Conservation (phyloP, 37 sponge, comb jelly and placozoan genomes). For the Eunapius fragilis region DNA sequence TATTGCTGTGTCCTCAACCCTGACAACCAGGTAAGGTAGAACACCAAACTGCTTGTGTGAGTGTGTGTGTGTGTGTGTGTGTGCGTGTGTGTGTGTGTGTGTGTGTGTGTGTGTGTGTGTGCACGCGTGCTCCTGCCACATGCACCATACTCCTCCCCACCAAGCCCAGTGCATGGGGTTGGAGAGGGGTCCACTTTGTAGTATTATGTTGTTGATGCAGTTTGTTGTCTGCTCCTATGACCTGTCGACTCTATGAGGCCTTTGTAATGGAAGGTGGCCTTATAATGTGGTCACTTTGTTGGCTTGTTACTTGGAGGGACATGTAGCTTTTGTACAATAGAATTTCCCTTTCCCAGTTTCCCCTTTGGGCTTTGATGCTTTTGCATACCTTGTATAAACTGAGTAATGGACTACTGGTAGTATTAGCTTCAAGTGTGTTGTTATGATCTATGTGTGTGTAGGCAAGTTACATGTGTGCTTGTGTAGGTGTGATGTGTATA, state of each 20-base stretch:
- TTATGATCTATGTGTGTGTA: background rate
- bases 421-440: background rate
- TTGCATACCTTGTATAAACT: background rate
- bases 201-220: background rate
- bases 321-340: background rate
- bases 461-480: background rate
- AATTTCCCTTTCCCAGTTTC: background rate
- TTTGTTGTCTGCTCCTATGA: background rate
- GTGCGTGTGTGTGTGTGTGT: too few species aligned
- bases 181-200: background rate
- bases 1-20: slow-evolving; percentile 84
- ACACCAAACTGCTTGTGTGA: too few species aligned
- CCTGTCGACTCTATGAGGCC: background rate
- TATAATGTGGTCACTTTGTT: background rate
- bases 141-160: background rate
- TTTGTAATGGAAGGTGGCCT: background rate
- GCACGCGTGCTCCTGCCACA: too few species aligned
- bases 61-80: too few species aligned
- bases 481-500: background rate
- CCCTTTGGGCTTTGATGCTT: background rate
- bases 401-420: background rate
- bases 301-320: background rate
- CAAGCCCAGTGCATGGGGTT: background rate
- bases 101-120: too few species aligned
- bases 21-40: slow-evolving; percentile 87